These are phyloP conservation scores for Pelodytes ibericus DNA, from an alignment of 2,797 vertebrate species.

Conservation along the genomic window DNA sequence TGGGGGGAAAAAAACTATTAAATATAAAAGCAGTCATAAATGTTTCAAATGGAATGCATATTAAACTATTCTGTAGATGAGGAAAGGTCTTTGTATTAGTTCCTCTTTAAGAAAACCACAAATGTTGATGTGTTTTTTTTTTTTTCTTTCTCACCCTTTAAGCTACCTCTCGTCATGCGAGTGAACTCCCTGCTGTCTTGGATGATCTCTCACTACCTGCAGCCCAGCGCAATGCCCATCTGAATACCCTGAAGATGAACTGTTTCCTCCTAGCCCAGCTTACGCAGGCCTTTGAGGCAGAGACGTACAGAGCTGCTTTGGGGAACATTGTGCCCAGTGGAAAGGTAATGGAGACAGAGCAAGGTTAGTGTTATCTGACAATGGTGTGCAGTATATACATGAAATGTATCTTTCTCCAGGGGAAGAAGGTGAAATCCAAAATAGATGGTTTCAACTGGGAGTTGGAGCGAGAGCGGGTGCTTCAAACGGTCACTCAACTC, in stretches of 20 bases:
- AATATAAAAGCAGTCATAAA: no score
- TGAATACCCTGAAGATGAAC: slow-evolving; percentile 93
- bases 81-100: no score
- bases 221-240: slow-evolving; percentile 78
- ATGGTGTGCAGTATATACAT: neutral
- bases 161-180: slow-evolving; percentile 84
- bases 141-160: slow-evolving; percentile 15
- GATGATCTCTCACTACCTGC: slow-evolving; percentile 67
- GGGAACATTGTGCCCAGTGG: slow-evolving; percentile 61
- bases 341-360: slow-evolving; percentile 63
- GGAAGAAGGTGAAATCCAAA: slow-evolving; percentile 76
- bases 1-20: no score
- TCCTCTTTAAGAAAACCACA: no score
- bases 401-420: slow-evolving; percentile 66
- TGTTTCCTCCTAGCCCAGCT: slow-evolving; percentile 88
- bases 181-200: slow-evolving; percentile 78
- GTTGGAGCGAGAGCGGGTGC: slow-evolving; percentile 77
- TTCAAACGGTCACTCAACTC: slow-evolving; percentile 83
- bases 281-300: slow-evolving; percentile 83
- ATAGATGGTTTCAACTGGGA: slow-evolving; percentile 84
- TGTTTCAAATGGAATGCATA: no score
- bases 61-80: no score
- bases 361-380: no score
- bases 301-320: slow-evolving; percentile 73
- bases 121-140: no score